Evolutionary conservation across 2,797 vertebrate species (phyloP), one percentile per base, ranked within the genome.

Genomic region (Pseudomugil tenellus): DNA sequence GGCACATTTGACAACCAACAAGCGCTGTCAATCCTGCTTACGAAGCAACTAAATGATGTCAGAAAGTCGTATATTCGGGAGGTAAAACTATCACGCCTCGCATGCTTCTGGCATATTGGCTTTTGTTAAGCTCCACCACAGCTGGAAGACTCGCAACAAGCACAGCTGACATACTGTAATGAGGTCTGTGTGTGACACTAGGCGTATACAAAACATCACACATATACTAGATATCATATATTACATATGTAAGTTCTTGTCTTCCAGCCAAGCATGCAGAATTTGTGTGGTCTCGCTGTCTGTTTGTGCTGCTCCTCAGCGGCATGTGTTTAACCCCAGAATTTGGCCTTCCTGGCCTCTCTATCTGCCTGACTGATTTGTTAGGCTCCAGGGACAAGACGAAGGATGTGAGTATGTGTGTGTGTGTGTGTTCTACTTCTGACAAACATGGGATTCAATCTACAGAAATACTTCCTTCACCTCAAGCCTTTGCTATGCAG

Each of bases 281-380:
- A 62, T 79, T 74, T 74, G 58, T 79, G 78, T 83, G 81, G 80
- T 87, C 86, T 73, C 17, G 77, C 79, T 76, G 87, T 84, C 80
- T 84, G 73, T 78, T 77, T 72, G 46, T 43, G 28, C 74, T 66
- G 83, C 80, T 82, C 81, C 84, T 87, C 77, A 55, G 81, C 77
- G 78, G 85, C 85, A 73, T 89, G 87, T 89, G 83, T 92, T 93
- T 93, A 91, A 92, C 90, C 89, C 79, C 69, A 84, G 73, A 77
- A 58, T 85, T 86, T 92, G 90, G 87, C 90, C 91, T 91, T 77
- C 67, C 77, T 87, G 84, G 83, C 90, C 90, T 87, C 76, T 73
- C 84, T 86, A 85, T 92, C 85, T 87, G 87, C 84, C 86, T 89
- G 84, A 88, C 83, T 92, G 92, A 93, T 93, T 91, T 91, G 90